phyloP scores from a whole-genome alignment of 2,888 invertebrate genomes.

The Thyatira batis region DNA sequence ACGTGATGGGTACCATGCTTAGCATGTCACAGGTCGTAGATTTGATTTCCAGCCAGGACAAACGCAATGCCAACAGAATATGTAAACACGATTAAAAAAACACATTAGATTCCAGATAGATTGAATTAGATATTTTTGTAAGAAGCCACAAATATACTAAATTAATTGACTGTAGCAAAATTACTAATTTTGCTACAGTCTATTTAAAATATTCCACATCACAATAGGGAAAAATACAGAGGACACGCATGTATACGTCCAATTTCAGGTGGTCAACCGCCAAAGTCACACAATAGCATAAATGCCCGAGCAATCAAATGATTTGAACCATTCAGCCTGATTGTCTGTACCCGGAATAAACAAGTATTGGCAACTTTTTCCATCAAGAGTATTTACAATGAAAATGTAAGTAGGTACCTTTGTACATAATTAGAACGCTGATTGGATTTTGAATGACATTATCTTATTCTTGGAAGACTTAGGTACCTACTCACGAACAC shows the following conservation, averaged over 20 bases:
- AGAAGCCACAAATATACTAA: background rate
- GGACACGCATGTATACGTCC: conserved; percentile 10
- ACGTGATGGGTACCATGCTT: too few species aligned
- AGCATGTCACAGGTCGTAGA: too few species aligned
- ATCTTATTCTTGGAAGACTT: too few species aligned
- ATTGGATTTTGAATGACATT: too few species aligned
- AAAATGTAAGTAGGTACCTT: background rate
- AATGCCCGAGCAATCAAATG: conserved; percentile 18
- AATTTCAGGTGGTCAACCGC: conserved; percentile 20
- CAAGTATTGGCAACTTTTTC: background rate
- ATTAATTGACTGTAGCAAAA: background rate
- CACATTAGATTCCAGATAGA: too few species aligned
- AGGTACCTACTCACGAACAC: background rate
- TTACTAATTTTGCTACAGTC: background rate
- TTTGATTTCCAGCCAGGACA: too few species aligned
- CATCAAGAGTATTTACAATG: background rate
- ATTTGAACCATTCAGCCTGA: conserved; percentile 9
- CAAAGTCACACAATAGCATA: conserved; percentile 19
- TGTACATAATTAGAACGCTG: background rate
- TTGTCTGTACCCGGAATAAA: background rate
- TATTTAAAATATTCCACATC: background rate
- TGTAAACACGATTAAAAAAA: too few species aligned
- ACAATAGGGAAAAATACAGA: background rate
- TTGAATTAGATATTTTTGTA: too few species aligned
- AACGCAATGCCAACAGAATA: too few species aligned